These are phyloP conservation scores for Ovis canadensis DNA, from an alignment of 2,113 vertebrate species.

Conservation along the genomic window DNA sequence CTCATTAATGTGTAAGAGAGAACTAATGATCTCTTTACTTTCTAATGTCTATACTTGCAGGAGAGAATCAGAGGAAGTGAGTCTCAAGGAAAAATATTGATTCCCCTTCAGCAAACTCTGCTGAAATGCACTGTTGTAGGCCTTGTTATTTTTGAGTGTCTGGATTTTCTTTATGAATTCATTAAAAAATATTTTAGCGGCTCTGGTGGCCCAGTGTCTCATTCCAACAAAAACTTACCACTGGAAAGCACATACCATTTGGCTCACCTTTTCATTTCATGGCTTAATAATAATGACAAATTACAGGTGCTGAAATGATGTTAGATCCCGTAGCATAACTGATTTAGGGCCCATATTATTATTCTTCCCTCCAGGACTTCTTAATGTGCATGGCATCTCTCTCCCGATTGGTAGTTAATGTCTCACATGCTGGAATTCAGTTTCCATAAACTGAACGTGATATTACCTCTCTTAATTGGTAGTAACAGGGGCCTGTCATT, in stretches of 20 bases:
- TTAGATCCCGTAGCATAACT: conserved; percentile 48
- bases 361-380: conserved; percentile 38
- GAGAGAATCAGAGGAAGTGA: conserved; percentile 49
- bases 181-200: conserved; percentile 74
- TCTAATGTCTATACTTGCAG: conserved; percentile 38
- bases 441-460: neutral
- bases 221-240: conserved; percentile 73
- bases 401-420: conserved; percentile 8
- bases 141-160: conserved; percentile 75
- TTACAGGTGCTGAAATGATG: conserved; percentile 68
- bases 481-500: neutral
- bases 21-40: conserved; percentile 47
- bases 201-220: conserved; percentile 69
- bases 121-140: conserved; percentile 67
- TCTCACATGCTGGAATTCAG: neutral
- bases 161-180: conserved; percentile 77
- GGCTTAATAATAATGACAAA: conserved; percentile 74
- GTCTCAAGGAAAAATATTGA: conserved; percentile 62
- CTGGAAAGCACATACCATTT: conserved; percentile 63
- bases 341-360: conserved; percentile 24
- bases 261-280: conserved; percentile 70
- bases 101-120: conserved; percentile 46
- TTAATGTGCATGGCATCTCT: neutral
- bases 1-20: conserved; percentile 55
- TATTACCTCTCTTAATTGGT: neutral